Evolutionary conservation across 2,888 invertebrate genomes (phyloP).

Genomic region (Metalampra italica): DNA sequence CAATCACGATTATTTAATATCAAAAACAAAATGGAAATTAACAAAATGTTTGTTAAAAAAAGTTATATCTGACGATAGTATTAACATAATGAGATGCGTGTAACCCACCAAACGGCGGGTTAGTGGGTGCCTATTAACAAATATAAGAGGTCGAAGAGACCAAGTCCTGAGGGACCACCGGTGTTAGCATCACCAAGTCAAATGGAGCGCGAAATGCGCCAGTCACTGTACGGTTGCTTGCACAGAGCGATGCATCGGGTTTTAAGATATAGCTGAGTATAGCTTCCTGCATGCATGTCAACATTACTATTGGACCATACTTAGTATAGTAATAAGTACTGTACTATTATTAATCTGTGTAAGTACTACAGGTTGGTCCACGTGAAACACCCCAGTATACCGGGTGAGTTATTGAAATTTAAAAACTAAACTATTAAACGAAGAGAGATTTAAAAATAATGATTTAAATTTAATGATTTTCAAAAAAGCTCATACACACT

Average conservation of each 20-base stretch:
- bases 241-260: neutral
- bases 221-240: conserved; percentile 44
- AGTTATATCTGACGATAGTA: conserved; percentile 18
- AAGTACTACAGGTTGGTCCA: too few relatives aligned
- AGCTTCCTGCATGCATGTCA: neutral
- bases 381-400: too few relatives aligned
- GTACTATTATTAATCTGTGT: too few relatives aligned
- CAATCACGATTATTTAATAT: conserved; percentile 2
- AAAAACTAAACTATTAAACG: too few relatives aligned
- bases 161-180: conserved; percentile 51
- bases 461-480: too few relatives aligned
- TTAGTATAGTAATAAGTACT: too few relatives aligned
- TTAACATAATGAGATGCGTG: conserved; percentile 34
- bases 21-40: conserved; percentile 1
- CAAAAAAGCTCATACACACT: too few relatives aligned
- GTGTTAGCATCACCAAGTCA: conserved; percentile 65
- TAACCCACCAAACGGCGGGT: conserved; percentile 24
- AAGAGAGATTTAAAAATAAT: too few relatives aligned
- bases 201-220: conserved; percentile 46
- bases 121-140: conserved; percentile 55
- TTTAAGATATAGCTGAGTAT: neutral
- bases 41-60: neutral
- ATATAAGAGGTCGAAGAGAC: conserved; percentile 44
- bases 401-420: too few relatives aligned
- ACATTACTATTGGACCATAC: too few relatives aligned